Conservation (phyloP, 2,888 invertebrate genomes). For the Stomorhina lunata region DNA sequence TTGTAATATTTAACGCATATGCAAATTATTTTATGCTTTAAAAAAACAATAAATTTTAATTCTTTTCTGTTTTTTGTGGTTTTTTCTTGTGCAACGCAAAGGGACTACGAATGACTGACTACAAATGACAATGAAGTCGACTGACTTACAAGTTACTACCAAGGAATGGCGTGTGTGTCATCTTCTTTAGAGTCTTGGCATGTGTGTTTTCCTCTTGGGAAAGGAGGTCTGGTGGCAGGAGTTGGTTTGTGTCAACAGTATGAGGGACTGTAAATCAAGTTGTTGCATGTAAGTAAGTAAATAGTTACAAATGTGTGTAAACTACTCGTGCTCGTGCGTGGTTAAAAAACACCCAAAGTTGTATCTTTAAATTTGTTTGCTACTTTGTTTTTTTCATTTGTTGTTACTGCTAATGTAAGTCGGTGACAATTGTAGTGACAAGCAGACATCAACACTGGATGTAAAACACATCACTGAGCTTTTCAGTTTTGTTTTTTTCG, state of each 20-base stretch:
- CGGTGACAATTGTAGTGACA: constrained; percentile 65
- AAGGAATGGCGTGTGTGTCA: constrained; percentile 20
- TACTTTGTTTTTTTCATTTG: background rate
- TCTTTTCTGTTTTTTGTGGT: constrained; percentile 24
- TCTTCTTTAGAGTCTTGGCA: constrained; percentile 1
- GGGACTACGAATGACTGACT: constrained; percentile 5
- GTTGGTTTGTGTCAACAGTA: background rate
- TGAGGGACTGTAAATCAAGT: constrained; percentile 53
- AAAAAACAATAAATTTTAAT: constrained; percentile 53
- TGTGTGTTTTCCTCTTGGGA: background rate
- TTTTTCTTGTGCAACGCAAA: background rate
- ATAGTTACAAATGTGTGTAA: too few relatives aligned
- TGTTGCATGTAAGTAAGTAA: constrained; percentile 36
- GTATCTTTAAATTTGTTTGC: constrained; percentile 13
- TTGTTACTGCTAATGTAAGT: constrained; percentile 11
- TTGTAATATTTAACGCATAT: constrained; percentile 77
- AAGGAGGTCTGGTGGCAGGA: too few relatives aligned
- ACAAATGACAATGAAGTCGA: constrained; percentile 36
- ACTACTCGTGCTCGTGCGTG: constrained; percentile 40
- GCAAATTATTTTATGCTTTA: constrained; percentile 74
- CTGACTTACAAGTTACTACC: constrained; percentile 22
- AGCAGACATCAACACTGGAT: constrained; percentile 64
- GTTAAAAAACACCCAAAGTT: constrained; percentile 38
- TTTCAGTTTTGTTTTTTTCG: background rate
- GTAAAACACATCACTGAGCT: constrained; percentile 40